Evolutionary conservation across 1,140 invertebrate genomes (phyloP).

Genomic region (Macrosteles quadrilineatus): DNA sequence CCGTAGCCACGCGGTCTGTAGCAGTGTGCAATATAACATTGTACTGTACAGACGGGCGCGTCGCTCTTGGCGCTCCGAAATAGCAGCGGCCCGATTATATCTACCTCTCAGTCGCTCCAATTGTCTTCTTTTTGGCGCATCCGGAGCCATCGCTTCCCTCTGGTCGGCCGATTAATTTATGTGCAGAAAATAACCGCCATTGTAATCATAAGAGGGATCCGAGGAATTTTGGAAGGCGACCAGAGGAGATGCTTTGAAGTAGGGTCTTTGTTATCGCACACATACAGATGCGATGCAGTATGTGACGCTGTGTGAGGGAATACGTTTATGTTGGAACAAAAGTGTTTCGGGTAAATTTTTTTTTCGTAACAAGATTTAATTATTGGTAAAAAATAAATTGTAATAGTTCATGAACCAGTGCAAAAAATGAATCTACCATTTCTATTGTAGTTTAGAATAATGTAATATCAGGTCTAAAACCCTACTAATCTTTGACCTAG

Average conservation of each 20-base stretch:
- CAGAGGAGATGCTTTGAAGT: neutral
- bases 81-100: neutral
- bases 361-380: too few species aligned
- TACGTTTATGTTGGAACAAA: neutral
- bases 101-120: neutral
- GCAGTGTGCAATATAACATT: too few species aligned
- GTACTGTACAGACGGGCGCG: too few species aligned
- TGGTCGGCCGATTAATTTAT: neutral
- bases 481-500: too few species aligned
- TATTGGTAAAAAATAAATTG: too few species aligned
- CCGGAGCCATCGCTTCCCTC: neutral
- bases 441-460: too few species aligned
- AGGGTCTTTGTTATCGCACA: neutral
- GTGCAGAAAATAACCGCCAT: constrained; percentile 14
- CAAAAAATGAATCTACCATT: too few species aligned
- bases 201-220: neutral
- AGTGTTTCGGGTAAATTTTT: neutral
- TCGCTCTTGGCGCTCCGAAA: neutral
- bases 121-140: constrained; percentile 2
- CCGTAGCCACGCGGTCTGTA: too few species aligned
- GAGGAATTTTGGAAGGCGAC: neutral
- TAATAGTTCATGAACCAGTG: too few species aligned
- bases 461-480: too few species aligned
- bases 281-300: neutral
- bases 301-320: neutral